Evolutionary conservation across 2,888 invertebrate genomes (phyloP).

Genomic region (Lasioglossum malachurum): DNA sequence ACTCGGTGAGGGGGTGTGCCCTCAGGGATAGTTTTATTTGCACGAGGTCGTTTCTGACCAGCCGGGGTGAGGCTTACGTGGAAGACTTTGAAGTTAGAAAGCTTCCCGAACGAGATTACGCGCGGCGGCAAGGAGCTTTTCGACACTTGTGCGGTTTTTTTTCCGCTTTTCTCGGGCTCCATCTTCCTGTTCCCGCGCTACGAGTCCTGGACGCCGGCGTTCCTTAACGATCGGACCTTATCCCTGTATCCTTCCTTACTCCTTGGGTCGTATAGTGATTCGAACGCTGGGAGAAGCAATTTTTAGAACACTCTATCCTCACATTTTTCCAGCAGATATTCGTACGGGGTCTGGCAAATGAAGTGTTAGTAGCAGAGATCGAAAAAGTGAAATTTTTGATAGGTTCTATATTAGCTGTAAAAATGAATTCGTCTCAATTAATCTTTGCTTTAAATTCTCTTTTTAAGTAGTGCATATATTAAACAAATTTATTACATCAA

Average conservation of each 20-base stretch:
- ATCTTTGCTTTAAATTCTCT: neutral
- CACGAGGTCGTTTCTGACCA: constrained; percentile 48
- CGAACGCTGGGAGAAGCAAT: neutral
- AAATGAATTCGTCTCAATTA: neutral
- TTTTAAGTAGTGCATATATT: too few species aligned
- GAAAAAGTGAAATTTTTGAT: neutral
- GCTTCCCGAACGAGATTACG: constrained; percentile 79
- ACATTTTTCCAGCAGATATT: neutral
- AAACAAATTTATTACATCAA: too few species aligned
- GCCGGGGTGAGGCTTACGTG: constrained; percentile 66
- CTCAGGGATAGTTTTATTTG: constrained; percentile 62
- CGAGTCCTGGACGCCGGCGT: constrained; percentile 32
- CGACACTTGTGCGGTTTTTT: constrained; percentile 76
- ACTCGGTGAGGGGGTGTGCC: neutral
- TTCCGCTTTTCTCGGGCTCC: constrained; percentile 22
- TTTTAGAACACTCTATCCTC: neutral
- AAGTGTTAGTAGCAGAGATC: too few species aligned
- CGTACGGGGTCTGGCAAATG: neutral
- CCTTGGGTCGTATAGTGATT: neutral
- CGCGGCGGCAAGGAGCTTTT: constrained; percentile 66
- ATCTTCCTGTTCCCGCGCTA: neutral
- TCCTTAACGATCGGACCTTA: constrained; percentile 28
- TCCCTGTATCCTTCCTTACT: neutral
- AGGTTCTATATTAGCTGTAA: neutral
- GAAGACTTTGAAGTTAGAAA: constrained; percentile 77